Percentiles rank a stretch among this genome's conserved stretches.
Conservation (phyloP, 2,113 vertebrate species). For the Cryptoleucopteryx plumbea region DNA sequence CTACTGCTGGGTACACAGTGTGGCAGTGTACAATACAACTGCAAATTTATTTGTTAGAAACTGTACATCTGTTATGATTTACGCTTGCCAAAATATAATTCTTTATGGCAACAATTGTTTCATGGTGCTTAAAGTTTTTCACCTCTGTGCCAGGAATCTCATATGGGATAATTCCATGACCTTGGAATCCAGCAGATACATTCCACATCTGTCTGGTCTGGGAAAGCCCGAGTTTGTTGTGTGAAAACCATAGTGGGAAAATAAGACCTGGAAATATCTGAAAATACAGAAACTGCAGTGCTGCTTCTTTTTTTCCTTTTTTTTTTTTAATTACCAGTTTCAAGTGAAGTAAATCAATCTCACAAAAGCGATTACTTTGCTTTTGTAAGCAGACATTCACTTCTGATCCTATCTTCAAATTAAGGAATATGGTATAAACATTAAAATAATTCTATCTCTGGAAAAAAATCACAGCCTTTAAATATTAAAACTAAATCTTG, state of each 20-base stretch:
- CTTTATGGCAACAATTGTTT: slow-evolving; percentile 67
- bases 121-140: slow-evolving; percentile 66
- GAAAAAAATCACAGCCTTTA: background rate
- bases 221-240: slow-evolving; percentile 75
- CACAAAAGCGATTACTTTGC: background rate
- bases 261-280: slow-evolving; percentile 59
- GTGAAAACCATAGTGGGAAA: slow-evolving; percentile 66
- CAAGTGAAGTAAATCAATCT: slow-evolving; percentile 24
- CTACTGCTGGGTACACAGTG: background rate
- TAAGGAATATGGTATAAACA: background rate
- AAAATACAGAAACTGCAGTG: slow-evolving; percentile 2
- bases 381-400: background rate
- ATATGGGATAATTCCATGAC: slow-evolving; percentile 79
- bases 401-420: slow-evolving; percentile 23
- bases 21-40: slow-evolving; percentile 25
- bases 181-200: slow-evolving; percentile 80
- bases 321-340: background rate
- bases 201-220: slow-evolving; percentile 85
- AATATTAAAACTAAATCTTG: background rate
- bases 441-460: slow-evolving; percentile 22
- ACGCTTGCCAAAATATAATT: slow-evolving; percentile 67
- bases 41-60: slow-evolving; percentile 59
- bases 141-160: slow-evolving; percentile 71
- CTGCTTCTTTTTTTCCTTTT: background rate
- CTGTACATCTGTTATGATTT: slow-evolving; percentile 62